Evolutionary conservation across 37 sponge, comb jelly and placozoan genomes (phyloP), one percentile per base, ranked within the genome.

Genomic region (Spongilla lacustris): DNA sequence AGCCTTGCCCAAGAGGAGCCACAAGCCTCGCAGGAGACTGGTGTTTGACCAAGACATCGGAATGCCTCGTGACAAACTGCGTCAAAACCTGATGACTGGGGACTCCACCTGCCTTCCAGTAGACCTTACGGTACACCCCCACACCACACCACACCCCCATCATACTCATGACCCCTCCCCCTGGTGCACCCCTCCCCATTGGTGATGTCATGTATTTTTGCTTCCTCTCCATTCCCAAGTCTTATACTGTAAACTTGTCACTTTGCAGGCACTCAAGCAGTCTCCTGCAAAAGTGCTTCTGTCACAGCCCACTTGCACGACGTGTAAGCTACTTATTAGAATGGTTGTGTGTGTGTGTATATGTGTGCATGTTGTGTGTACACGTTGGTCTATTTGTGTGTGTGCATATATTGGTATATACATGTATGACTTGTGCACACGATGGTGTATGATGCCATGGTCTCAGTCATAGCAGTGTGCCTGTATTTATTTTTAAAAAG

Each of bases 21-120:
- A 17, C 58, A 58, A 58, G 58, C 58, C 58, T 58, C 32, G 76
- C n/a, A 75, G 76, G 34, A 75, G 36, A 23, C 76, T 75, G 0
- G 76, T 37, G n/a, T 75, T 75, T 17, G 76, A 75, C 21, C 19
- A 35, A 34, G 36, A 35, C 31, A 75, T 75, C 34, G 36, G 35
- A 37, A 75, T 37, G 36, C 32, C 32, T 19, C 12, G 58, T 14
- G 58, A 58, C 58, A 58, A 58, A 58, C 58, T 58, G 19, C 58
- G 58, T 58, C 58, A 58, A 14, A 58, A 58, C 58, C 58, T 58
- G 58, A 58, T 58, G 58, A 19, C 58, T 1, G 58, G 58, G 14
- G 58, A 58, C 11, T 58, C 58, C 14, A 58, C 58, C 21, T 58
- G 58, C 58, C 58, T 58, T 58, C 19, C 14, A 17, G 58, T 58